Percentiles rank a stretch among this genome's conserved stretches.
Conservation (phyloP, 2,797 vertebrate genomes). For the Dryobates pubescens region DNA sequence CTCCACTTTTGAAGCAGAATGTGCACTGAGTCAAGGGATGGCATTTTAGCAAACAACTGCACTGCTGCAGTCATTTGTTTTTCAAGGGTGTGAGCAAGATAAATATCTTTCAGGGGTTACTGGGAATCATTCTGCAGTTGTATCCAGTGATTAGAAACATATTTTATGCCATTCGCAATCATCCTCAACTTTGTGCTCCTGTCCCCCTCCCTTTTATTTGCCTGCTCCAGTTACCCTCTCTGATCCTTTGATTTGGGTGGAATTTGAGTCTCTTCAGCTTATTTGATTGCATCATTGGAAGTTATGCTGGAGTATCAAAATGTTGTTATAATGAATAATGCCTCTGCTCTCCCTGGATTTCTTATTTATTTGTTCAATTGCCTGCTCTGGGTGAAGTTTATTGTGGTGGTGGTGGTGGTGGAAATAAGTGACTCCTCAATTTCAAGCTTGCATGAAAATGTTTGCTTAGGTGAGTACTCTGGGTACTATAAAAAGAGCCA, state of each 20-base stretch:
- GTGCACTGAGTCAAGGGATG: neutral
- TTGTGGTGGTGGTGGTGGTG: neutral
- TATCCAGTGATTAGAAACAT: neutral
- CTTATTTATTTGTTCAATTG: neutral
- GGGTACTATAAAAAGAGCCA: neutral
- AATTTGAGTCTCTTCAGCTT: neutral
- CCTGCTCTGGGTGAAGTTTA: neutral
- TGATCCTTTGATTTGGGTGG: neutral
- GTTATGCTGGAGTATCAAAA: neutral
- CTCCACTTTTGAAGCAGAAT: neutral
- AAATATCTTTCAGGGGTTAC: neutral
- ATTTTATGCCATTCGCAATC: neutral
- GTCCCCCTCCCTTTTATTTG: neutral
- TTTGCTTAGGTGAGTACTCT: neutral
- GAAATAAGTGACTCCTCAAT: neutral
- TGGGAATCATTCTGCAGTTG: neutral
- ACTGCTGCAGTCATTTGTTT: neutral
- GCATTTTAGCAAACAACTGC: neutral
- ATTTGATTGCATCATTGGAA: neutral
- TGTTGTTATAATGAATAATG: neutral
- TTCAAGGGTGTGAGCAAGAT: neutral
- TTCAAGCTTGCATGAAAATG: neutral
- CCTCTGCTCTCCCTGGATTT: neutral
- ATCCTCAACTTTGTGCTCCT: neutral
- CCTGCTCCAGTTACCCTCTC: neutral